Evolutionary conservation across 2,888 invertebrate genomes (phyloP).

Genomic region (Caenorhabditis virilis): DNA sequence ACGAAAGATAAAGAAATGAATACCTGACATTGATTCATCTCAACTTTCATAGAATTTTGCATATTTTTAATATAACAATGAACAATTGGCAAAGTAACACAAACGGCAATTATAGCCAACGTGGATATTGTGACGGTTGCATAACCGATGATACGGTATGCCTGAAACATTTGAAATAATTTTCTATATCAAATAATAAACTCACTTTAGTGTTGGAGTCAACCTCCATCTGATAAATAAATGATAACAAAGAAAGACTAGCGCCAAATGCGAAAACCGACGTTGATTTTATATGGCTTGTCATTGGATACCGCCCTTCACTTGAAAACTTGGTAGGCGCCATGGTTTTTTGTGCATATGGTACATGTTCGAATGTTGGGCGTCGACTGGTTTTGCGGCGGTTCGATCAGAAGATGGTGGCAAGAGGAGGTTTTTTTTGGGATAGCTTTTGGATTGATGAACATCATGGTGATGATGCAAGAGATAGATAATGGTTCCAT

Average conservation of each 20-base stretch:
- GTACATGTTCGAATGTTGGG: no score
- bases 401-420: no score
- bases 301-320: not conserved
- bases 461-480: no score
- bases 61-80: constrained; percentile 34
- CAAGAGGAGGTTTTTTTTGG: no score
- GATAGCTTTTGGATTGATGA: no score
- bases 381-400: no score
- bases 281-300: not conserved
- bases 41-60: constrained; percentile 34
- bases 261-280: not conserved
- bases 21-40: constrained; percentile 44
- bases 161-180: constrained; percentile 15
- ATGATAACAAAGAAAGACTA: not conserved
- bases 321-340: constrained; percentile 1
- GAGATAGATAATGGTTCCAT: no score
- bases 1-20: no score
- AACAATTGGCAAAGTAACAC: constrained; percentile 43
- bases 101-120: constrained; percentile 34
- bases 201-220: constrained; percentile 30
- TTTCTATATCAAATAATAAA: not conserved
- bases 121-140: constrained; percentile 36
- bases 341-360: not conserved
- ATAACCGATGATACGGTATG: constrained; percentile 45
- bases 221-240: constrained; percentile 13